These are phyloP conservation scores for Cetonia aurata DNA, from an alignment of 2,888 invertebrate species.

Conservation along the genomic window DNA sequence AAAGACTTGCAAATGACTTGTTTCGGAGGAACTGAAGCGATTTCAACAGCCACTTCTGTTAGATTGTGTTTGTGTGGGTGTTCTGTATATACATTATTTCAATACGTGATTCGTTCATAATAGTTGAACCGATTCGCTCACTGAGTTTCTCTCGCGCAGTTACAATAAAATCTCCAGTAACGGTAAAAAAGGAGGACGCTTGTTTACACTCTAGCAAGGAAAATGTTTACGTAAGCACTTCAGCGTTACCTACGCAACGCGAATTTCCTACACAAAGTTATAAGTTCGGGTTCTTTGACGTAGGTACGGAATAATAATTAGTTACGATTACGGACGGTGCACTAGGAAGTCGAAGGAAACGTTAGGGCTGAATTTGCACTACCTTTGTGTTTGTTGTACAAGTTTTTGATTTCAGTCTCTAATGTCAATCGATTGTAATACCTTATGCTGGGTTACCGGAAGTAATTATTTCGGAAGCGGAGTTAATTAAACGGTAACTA, in stretches of 20 bases:
- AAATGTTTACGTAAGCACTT: conserved; percentile 37
- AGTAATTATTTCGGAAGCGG: conserved; percentile 15
- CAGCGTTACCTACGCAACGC: conserved; percentile 7
- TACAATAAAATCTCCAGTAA: conserved; percentile 18
- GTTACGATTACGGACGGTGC: conserved; percentile 20
- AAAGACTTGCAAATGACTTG: conserved; percentile 50
- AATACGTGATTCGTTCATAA: conserved; percentile 36
- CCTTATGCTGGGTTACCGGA: neutral
- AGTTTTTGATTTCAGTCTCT: conserved; percentile 15
- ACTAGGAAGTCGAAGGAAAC: conserved; percentile 4
- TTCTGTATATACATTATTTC: conserved; percentile 34
- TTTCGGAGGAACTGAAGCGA: conserved; percentile 20
- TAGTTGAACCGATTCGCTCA: conserved; percentile 33
- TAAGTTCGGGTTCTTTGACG: conserved; percentile 32
- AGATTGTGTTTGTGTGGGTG: neutral
- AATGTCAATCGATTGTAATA: conserved; percentile 11
- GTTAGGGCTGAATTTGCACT: neutral
- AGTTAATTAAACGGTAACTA: conserved; percentile 9
- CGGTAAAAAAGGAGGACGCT: conserved; percentile 12
- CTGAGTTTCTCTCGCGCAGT: neutral
- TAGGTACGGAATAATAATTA: conserved; percentile 36
- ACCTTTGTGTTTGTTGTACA: neutral
- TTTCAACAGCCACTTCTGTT: conserved; percentile 20
- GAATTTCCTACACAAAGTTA: conserved; percentile 28
- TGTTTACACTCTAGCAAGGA: conserved; percentile 20